Evolutionary conservation across 92 coral and sea anemone species (phyloP).

Genomic region (Phenganax marumi): DNA sequence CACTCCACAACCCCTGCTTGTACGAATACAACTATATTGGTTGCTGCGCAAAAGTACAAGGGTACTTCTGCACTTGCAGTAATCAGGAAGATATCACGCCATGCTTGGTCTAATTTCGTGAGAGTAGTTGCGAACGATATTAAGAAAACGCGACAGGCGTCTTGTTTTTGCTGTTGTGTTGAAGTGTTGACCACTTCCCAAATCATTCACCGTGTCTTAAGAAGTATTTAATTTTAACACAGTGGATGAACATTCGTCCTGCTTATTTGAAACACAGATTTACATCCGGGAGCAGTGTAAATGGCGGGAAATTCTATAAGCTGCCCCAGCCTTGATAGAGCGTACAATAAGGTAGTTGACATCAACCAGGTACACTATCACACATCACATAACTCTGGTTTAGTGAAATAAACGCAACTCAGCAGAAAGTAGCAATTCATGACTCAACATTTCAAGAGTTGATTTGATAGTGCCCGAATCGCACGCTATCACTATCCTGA

Average conservation of each 20-base stretch:
- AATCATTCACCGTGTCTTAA: background rate
- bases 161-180: conserved; percentile 8
- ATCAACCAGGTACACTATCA: background rate
- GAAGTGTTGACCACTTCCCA: background rate
- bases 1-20: background rate
- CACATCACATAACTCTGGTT: background rate
- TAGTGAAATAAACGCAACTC: background rate
- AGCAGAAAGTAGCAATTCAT: no score
- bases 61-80: background rate
- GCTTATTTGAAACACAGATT: background rate
- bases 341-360: background rate
- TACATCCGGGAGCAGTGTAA: background rate
- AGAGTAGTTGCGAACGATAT: background rate
- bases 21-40: background rate
- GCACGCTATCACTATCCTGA: no score
- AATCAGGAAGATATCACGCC: background rate
- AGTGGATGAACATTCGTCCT: conserved; percentile 3
- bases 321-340: no score
- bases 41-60: background rate
- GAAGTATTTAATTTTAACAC: background rate
- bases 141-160: background rate
- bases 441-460: no score
- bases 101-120: conserved; percentile 1
- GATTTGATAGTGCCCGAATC: no score
- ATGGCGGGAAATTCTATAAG: background rate